phyloP scores from a whole-genome alignment of 2,113 vertebrate species.

The Mesitornis unicolor region DNA sequence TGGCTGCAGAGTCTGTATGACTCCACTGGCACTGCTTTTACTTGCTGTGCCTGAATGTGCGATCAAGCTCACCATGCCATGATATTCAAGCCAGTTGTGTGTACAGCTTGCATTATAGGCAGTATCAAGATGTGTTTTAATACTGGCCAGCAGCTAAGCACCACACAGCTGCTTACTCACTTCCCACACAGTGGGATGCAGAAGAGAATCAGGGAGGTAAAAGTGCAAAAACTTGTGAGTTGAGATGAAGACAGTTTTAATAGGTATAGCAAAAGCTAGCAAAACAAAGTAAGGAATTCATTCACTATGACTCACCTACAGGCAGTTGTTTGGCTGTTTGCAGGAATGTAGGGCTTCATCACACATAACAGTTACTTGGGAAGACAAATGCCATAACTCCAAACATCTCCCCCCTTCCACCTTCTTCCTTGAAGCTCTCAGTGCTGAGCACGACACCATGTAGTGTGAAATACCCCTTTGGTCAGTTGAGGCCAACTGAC shows the following conservation, averaged over 20 bases:
- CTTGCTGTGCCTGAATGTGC: background rate
- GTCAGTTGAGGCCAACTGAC: background rate
- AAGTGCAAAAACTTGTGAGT: background rate
- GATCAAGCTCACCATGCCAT: background rate
- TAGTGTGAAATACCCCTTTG: background rate
- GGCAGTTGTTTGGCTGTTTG: background rate
- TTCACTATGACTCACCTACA: background rate
- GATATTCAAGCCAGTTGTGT: background rate
- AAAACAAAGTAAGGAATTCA: background rate
- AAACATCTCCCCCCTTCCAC: background rate
- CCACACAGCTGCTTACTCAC: background rate
- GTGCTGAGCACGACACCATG: background rate
- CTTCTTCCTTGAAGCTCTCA: background rate
- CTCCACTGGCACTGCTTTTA: background rate
- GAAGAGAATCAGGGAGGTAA: background rate
- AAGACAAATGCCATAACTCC: background rate
- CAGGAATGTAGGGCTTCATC: background rate
- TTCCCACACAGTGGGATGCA: no score
- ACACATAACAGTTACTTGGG: accelerated
- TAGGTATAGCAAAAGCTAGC: background rate
- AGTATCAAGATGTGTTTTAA: background rate
- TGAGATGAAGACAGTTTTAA: background rate
- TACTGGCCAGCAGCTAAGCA: background rate
- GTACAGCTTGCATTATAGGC: background rate
- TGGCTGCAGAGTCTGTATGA: background rate